phyloP scores from a whole-genome alignment of 2,797 vertebrate species.

The Tokudaia muenninki region DNA sequence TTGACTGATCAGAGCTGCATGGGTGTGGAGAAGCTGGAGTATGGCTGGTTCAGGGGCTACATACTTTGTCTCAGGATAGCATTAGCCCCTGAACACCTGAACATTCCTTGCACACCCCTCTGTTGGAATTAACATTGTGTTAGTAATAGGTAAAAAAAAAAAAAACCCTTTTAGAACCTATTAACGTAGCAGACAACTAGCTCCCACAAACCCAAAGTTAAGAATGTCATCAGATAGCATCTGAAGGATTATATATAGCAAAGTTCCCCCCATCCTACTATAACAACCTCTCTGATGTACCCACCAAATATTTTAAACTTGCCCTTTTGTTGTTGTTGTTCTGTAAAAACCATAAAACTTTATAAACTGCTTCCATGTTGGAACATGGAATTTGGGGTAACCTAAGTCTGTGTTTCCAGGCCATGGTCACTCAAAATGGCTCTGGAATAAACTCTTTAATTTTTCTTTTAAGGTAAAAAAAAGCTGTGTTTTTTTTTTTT shows the following conservation, averaged over 20 bases:
- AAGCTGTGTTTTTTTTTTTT: not conserved
- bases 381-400: not conserved
- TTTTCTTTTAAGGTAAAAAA: not conserved
- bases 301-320: not conserved
- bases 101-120: not conserved
- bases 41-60: not conserved
- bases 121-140: not conserved
- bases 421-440: not conserved
- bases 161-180: not conserved
- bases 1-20: not conserved
- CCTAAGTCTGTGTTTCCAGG: not conserved
- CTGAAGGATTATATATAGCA: not conserved
- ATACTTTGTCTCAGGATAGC: not conserved
- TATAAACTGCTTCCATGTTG: not conserved
- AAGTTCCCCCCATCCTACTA: not conserved
- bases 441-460: not conserved
- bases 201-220: not conserved
- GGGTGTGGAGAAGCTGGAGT: not conserved
- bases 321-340: not conserved
- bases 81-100: no score
- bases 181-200: not conserved
- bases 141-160: not conserved
- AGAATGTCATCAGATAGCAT: not conserved
- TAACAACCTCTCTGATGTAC: not conserved
- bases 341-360: not conserved